Percentiles rank a stretch among this genome's conserved stretches.
Evolutionary conservation across 2,113 vertebrate genomes (phyloP).

Genomic region (Empidonax alnorum): DNA sequence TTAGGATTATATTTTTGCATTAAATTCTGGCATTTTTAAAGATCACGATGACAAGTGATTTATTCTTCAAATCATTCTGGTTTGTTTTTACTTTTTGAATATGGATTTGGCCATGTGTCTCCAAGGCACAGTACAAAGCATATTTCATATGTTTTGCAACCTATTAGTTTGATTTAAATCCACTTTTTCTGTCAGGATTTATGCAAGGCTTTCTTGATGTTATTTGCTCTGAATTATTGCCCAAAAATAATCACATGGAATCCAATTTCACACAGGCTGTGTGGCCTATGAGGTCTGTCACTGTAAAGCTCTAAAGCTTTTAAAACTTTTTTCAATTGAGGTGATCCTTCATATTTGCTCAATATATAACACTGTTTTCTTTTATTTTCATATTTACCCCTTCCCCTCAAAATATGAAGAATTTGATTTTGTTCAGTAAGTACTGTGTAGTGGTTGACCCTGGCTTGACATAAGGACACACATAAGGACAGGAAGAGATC

Average conservation of each 20-base stretch:
- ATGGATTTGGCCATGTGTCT: constrained; percentile 80
- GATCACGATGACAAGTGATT: constrained; percentile 85
- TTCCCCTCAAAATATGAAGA: background rate
- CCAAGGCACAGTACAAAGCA: constrained; percentile 77
- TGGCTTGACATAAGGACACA: background rate
- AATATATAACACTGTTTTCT: background rate
- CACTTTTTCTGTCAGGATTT: constrained; percentile 80
- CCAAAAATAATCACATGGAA: constrained; percentile 80
- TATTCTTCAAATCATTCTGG: constrained; percentile 81
- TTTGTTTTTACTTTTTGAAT: constrained; percentile 82
- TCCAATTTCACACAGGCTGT: constrained; percentile 79
- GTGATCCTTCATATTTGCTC: constrained; percentile 41
- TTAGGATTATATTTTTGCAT: constrained; percentile 86
- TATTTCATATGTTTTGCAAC: constrained; percentile 80
- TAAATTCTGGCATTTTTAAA: constrained; percentile 86
- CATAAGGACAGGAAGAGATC: background rate
- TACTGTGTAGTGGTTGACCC: background rate
- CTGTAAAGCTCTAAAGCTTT: constrained; percentile 65
- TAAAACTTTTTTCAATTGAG: constrained; percentile 55
- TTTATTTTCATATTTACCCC: background rate
- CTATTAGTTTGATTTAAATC: constrained; percentile 85
- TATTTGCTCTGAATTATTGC: constrained; percentile 82
- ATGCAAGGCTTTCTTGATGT: constrained; percentile 76
- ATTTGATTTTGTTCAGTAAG: background rate
- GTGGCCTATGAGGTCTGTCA: constrained; percentile 70